phyloP scores from a whole-genome alignment of 2,113 vertebrate genomes.

The Myrmecophaga tridactyla region DNA sequence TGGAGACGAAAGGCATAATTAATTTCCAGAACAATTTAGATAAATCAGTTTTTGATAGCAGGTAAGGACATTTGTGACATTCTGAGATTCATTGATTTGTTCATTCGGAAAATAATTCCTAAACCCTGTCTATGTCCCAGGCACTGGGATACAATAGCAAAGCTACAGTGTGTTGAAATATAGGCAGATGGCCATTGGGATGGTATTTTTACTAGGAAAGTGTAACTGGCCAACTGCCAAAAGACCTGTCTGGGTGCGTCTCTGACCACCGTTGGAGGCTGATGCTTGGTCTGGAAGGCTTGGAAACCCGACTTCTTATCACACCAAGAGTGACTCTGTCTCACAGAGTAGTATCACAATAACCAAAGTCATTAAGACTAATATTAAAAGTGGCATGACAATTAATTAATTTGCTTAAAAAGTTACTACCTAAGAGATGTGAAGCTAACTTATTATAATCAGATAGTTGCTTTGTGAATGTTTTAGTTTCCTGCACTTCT shows the following conservation, averaged over 20 bases:
- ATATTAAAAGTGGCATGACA: not conserved
- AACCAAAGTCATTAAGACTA: not conserved
- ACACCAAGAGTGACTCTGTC: not conserved
- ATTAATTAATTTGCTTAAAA: not conserved
- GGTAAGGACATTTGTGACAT: not conserved
- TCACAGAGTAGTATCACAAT: not conserved
- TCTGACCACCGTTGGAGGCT: not conserved
- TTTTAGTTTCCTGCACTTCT: too few relatives aligned
- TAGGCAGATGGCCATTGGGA: not conserved
- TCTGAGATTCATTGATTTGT: not conserved
- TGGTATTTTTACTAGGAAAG: not conserved
- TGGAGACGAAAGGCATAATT: constrained; percentile 9
- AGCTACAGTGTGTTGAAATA: not conserved
- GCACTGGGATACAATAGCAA: not conserved
- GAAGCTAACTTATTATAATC: not conserved
- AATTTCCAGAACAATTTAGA: constrained; percentile 1
- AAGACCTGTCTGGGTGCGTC: not conserved
- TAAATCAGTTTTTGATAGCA: constrained; percentile 40
- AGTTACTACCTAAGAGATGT: not conserved
- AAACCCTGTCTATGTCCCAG: not conserved
- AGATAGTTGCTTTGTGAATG: not conserved
- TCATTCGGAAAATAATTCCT: not conserved
- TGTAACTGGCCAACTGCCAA: not conserved
- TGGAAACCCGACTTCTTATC: not conserved
- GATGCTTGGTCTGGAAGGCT: not conserved